phyloP scores from a whole-genome alignment of 2,888 invertebrate species.

The Neoitamus cyanurus region DNA sequence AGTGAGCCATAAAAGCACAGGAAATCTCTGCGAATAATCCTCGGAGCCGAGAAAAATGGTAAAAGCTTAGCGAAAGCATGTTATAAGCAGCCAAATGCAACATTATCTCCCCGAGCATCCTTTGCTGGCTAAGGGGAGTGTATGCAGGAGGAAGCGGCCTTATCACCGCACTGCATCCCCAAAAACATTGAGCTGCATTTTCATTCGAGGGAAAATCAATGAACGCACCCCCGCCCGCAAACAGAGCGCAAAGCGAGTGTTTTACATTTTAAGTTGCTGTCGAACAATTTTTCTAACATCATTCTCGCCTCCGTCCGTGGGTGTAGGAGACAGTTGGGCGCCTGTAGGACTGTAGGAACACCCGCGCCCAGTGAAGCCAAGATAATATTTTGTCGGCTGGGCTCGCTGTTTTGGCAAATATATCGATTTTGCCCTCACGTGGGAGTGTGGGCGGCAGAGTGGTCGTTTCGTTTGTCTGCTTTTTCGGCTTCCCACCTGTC shows the following conservation, averaged over 20 bases:
- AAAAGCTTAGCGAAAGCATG: slow-evolving; percentile 33
- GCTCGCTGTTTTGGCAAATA: background rate
- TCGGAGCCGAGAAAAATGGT: slow-evolving; percentile 35
- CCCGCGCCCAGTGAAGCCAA: background rate
- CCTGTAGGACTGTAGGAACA: background rate
- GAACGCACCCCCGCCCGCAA: background rate
- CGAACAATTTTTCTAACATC: slow-evolving; percentile 20
- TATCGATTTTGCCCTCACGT: background rate
- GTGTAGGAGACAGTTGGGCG: background rate
- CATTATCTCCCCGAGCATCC: slow-evolving; percentile 8
- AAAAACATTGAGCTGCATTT: slow-evolving; percentile 16
- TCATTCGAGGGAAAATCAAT: slow-evolving; percentile 17
- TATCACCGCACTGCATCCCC: background rate
- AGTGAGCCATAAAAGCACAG: slow-evolving; percentile 42
- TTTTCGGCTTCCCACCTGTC: slow-evolving; percentile 5
- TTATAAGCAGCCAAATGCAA: slow-evolving; percentile 44
- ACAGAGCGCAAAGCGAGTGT: slow-evolving; percentile 22
- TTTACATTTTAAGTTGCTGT: slow-evolving; percentile 30
- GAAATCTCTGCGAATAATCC: slow-evolving; percentile 38
- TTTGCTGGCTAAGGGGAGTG: background rate
- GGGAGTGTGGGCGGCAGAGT: background rate
- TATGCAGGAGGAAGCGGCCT: background rate
- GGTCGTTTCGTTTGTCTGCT: background rate
- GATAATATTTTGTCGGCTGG: background rate
- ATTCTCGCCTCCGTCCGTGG: background rate